phyloP scores from a whole-genome alignment of 2,888 invertebrate species.

The Strigamia transsilvanica region DNA sequence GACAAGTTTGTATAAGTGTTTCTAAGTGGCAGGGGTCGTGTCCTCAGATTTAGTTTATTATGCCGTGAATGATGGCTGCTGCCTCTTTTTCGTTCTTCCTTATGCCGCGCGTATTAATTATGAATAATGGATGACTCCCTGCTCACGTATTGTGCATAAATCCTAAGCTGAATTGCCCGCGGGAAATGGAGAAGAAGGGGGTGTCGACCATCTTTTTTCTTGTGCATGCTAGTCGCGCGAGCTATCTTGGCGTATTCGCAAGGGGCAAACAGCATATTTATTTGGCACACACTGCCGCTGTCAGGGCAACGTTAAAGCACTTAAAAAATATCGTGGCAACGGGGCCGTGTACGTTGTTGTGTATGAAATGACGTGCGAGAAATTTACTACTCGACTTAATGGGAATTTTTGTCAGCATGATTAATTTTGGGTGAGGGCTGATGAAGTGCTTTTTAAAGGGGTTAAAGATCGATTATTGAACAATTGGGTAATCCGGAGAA shows the following conservation, averaged over 20 bases:
- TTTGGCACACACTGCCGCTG: conserved; percentile 37
- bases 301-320: not conserved
- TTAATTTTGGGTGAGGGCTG: not conserved
- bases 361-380: conserved; percentile 31
- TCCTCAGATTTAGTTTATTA: conserved; percentile 33
- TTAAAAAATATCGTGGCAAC: conserved; percentile 33
- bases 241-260: conserved; percentile 29
- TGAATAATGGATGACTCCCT: conserved; percentile 43
- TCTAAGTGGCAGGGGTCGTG: conserved; percentile 20
- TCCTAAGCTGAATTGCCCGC: not conserved
- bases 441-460: conserved; percentile 23
- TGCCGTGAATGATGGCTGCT: conserved; percentile 32
- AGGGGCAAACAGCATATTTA: conserved; percentile 44
- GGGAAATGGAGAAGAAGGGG: conserved; percentile 38
- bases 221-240: conserved; percentile 23
- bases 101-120: conserved; percentile 44
- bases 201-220: conserved; percentile 43
- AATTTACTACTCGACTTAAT: conserved; percentile 44
- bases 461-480: conserved; percentile 9
- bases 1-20: conserved; percentile 33
- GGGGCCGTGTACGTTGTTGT: not conserved
- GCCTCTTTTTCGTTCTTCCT: conserved; percentile 35
- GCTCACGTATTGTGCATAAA: conserved; percentile 38
- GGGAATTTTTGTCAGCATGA: conserved; percentile 31
- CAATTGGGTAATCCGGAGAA: too few relatives aligned